Evolutionary conservation across 2,113 vertebrate genomes (phyloP), one percentile per base, ranked within the genome.

Genomic region (Myrmecophaga tridactyla): DNA sequence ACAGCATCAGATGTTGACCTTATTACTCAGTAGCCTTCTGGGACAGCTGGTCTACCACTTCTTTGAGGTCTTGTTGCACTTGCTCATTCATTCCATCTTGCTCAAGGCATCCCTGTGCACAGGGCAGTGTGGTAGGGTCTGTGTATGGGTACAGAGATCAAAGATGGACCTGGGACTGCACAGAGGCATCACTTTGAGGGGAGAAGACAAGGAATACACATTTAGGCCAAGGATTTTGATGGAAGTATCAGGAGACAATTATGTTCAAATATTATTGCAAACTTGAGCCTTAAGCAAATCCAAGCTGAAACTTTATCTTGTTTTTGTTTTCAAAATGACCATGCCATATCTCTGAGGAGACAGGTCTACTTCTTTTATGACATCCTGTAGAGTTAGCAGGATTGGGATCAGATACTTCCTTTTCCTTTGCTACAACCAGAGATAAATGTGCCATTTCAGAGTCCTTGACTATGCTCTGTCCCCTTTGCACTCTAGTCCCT

Each of bases 351-450:
- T 83, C 65, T 63, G 29, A 25, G 36, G 34, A 56, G 20, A 2
- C 76, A 41, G 70, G 78, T 76, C 72, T 18, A 9, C 48, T 81
- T 92, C 56, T 78, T 94, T 80, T 89, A 91, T 36, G 83, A 62
- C 86, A 17, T 48, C 88, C 87, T 0, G 0, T 13, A 43, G 97
- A 96, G 4, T 94, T 96, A 96, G 94, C 95, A 92, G 58, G 94
- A 82, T 78, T 84, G 89, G 95, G 96, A 91, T 96, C 92, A 89
- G 81, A 82, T 70, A 94, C 0, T 53, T 97, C 94, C 95, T 82
- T 97, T 98, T 98, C 97, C 97, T 98, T 97, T 94, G 27, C 84
- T 97, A 78, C 76, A 69, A 36, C 60, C 53, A 0, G 90, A 98
- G 96, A 97, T 90, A 97, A 97, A 97, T 0, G 3, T 51, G 88